Evolutionary conservation across 2,113 vertebrate genomes (phyloP).

Genomic region (human (Homo sapiens)): GRCh38 chr11:77765501-77766000

Average conservation of each 20-base stretch:
- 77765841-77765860: no score
- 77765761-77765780: no score
- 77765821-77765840: no score
- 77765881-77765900: no score
- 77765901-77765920: no score
- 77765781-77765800: no score
- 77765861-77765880: no score
- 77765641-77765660: not conserved
- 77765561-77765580: not conserved
- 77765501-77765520: not conserved
- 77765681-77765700: conserved; percentile 4
- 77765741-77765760: not conserved
- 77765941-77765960: no score
- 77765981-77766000: no score
- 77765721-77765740: not conserved
- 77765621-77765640: not conserved
- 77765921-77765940: no score
- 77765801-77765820: no score
- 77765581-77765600: not conserved
- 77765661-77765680: not conserved
- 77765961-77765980: no score
- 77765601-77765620: not conserved
- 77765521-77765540: not conserved
- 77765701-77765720: conserved; percentile 32
- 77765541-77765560: conserved; percentile 11